phyloP scores from a whole-genome alignment of 2,888 invertebrate genomes.

The Mesopsocus fuscifrons region DNA sequence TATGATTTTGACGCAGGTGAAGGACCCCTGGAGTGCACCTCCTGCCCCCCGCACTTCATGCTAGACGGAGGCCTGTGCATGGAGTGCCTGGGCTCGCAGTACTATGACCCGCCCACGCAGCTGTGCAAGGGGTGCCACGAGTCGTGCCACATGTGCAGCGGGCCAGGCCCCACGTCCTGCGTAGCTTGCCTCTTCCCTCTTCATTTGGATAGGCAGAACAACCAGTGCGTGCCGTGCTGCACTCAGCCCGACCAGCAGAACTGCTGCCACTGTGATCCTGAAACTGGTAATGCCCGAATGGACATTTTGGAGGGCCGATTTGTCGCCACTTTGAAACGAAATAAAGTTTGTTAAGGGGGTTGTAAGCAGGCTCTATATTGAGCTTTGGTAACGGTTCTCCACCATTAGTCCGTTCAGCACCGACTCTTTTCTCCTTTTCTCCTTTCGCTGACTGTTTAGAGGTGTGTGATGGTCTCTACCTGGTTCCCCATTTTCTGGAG shows the following conservation, averaged over 20 bases:
- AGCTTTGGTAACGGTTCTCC: too few relatives aligned
- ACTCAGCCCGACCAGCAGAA: constrained; percentile 32
- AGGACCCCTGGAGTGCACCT: constrained; percentile 52
- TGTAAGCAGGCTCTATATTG: too few relatives aligned
- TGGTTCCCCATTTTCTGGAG: too few relatives aligned
- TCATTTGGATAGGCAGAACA: constrained; percentile 48
- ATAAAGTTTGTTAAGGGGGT: too few relatives aligned
- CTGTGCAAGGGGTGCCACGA: constrained; percentile 45
- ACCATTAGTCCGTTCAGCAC: too few relatives aligned
- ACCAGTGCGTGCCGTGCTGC: constrained; percentile 59
- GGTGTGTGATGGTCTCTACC: too few relatives aligned
- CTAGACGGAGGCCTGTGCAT: constrained; percentile 53
- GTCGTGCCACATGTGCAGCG: constrained; percentile 46
- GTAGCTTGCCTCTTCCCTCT: constrained; percentile 43
- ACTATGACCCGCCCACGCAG: constrained; percentile 46
- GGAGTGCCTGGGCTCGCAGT: constrained; percentile 55
- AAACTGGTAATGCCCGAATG: constrained; percentile 45
- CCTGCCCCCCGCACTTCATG: constrained; percentile 53
- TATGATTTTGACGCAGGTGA: constrained; percentile 30
- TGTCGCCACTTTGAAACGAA: too few relatives aligned
- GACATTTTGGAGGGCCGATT: too few relatives aligned
- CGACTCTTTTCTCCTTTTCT: too few relatives aligned
- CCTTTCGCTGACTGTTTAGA: too few relatives aligned
- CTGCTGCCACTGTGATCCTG: constrained; percentile 50
- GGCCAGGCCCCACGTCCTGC: constrained; percentile 48